A percentile compares a stretch with the other conserved stretches of the same genome.
These are phyloP conservation scores for Cydia fagiglandana DNA, from an alignment of 1,140 invertebrate species.

Conservation along the genomic window DNA sequence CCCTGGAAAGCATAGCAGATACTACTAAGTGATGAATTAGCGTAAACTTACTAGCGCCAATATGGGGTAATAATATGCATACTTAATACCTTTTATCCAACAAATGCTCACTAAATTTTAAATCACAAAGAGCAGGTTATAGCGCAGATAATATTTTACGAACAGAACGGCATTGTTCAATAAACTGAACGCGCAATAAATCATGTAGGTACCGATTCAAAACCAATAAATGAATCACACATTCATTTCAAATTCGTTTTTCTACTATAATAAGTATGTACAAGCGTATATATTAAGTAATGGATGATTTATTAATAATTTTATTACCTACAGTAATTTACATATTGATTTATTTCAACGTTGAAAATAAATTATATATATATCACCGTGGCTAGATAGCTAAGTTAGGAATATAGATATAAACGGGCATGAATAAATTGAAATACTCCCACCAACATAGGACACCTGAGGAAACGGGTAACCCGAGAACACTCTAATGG, in stretches of 20 bases:
- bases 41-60: background rate
- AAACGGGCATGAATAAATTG: slow-evolving; percentile 28
- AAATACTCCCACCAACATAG: slow-evolving; percentile 15
- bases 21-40: too few relatives aligned
- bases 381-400: background rate
- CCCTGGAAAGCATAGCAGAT: too few relatives aligned
- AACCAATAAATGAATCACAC: slow-evolving; percentile 20
- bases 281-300: too few relatives aligned
- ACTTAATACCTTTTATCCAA: background rate
- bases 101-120: background rate
- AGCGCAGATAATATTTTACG: slow-evolving; percentile 26
- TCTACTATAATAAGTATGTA: background rate
- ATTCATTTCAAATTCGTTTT: slow-evolving; percentile 16
- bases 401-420: slow-evolving; percentile 1
- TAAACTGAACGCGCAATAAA: slow-evolving; percentile 33
- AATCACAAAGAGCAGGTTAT: slow-evolving; percentile 10
- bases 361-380: too few relatives aligned
- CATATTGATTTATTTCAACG: too few relatives aligned
- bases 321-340: background rate
- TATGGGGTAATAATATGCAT: background rate
- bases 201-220: slow-evolving; percentile 21
- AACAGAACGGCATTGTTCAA: slow-evolving; percentile 34
- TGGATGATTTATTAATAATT: background rate
- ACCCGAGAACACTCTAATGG: slow-evolving; percentile 31
- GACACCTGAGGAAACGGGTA: slow-evolving; percentile 31